phyloP scores from a whole-genome alignment of 2,113 vertebrate genomes.

The Solea senegalensis region DNA sequence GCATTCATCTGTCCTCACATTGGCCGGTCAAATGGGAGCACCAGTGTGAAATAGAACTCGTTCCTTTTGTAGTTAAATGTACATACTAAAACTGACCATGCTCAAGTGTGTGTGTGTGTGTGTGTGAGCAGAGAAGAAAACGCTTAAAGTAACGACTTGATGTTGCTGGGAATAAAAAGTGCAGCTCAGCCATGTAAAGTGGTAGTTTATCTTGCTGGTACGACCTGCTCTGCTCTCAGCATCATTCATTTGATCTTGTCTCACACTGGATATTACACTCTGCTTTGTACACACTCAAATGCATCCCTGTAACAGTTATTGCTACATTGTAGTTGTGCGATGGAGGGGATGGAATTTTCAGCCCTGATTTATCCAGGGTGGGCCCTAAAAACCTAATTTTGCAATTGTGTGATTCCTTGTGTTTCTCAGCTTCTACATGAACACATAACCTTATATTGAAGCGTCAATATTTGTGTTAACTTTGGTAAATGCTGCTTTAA shows the following conservation, averaged over 20 bases:
- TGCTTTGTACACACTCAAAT: conserved; percentile 16
- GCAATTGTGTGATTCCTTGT: not conserved
- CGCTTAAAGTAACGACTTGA: conserved; percentile 44
- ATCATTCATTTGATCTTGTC: conserved; percentile 56
- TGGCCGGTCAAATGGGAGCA: conserved; percentile 56
- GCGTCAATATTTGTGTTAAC: no score
- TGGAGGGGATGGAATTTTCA: not conserved
- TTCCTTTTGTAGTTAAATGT: conserved; percentile 31
- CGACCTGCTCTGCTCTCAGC: conserved; percentile 22
- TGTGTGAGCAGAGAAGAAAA: not conserved
- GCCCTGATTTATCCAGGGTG: not conserved
- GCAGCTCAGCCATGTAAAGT: conserved; percentile 27
- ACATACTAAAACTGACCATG: not conserved
- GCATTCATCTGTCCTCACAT: conserved; percentile 8
- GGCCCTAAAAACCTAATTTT: not conserved
- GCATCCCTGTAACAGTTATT: not conserved
- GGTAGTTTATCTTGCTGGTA: conserved; percentile 54
- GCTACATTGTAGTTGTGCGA: conserved; percentile 5
- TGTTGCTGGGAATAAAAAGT: conserved; percentile 30
- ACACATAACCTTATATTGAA: no score
- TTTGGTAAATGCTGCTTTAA: no score
- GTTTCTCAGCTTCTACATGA: no score
- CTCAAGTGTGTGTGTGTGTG: no score
- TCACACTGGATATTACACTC: conserved; percentile 41
- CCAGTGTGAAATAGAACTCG: conserved; percentile 40